These are phyloP conservation scores for Caenorhabditis sp. DNA, from an alignment of 2,888 invertebrate species.

Conservation along the genomic window DNA sequence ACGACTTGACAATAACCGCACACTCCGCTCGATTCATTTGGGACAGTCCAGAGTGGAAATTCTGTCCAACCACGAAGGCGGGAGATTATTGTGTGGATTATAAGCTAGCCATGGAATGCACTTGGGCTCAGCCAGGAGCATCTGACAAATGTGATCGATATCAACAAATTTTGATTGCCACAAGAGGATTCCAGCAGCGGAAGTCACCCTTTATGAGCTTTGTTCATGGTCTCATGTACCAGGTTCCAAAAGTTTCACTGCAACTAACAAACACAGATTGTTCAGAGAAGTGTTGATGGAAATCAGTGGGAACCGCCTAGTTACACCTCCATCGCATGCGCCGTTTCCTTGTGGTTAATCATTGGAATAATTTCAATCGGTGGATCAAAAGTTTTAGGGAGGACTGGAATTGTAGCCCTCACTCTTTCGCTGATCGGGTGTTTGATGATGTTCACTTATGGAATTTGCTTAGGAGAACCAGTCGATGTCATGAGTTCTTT, in stretches of 20 bases:
- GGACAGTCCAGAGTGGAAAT: conserved; percentile 16
- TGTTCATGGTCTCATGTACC: conserved; percentile 28
- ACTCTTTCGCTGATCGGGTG: conserved; percentile 15
- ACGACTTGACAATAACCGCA: conserved; percentile 36
- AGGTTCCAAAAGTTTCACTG: conserved; percentile 2
- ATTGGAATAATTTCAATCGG: conserved; percentile 53
- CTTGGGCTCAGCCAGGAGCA: conserved; percentile 14
- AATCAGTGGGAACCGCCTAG: conserved; percentile 41
- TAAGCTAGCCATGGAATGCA: conserved; percentile 28
- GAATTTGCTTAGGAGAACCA: conserved; percentile 28
- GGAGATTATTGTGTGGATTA: conserved; percentile 36
- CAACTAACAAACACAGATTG: neutral
- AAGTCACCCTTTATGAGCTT: conserved; percentile 57
- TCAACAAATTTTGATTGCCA: conserved; percentile 27
- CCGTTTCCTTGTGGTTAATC: conserved; percentile 34
- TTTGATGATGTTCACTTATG: neutral
- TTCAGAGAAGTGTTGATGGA: conserved; percentile 30
- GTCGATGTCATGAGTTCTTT: conserved; percentile 5
- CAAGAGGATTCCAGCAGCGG: conserved; percentile 24
- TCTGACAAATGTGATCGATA: conserved; percentile 28
- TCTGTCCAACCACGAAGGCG: neutral
- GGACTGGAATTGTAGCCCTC: conserved; percentile 38
- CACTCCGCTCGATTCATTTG: conserved; percentile 34
- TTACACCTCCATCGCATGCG: neutral
- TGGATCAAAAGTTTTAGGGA: conserved; percentile 55